These are phyloP conservation scores for Mesochorus sp. DNA, from an alignment of 2,888 invertebrate species.

Conservation along the genomic window DNA sequence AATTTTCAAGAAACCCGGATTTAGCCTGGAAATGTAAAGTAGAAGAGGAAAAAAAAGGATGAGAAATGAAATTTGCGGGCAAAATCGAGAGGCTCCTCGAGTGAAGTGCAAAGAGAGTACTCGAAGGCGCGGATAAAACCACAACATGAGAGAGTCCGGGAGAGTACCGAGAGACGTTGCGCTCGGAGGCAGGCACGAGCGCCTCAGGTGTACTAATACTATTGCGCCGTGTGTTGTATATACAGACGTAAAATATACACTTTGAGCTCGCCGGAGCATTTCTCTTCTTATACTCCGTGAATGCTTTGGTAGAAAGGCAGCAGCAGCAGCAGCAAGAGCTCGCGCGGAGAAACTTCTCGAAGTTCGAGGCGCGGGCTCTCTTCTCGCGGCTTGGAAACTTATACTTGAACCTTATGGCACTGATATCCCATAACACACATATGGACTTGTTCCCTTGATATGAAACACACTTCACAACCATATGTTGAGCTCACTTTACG, in stretches of 20 bases:
- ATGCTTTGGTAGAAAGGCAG: conserved; percentile 69
- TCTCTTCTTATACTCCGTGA: conserved; percentile 63
- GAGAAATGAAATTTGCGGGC: conserved; percentile 11
- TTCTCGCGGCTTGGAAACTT: conserved; percentile 47
- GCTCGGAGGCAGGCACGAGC: conserved; percentile 47
- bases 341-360: conserved; percentile 73
- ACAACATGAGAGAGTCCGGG: conserved; percentile 6
- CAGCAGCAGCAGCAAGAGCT: too few species aligned
- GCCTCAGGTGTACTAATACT: conserved; percentile 35
- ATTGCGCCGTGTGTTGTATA: background rate
- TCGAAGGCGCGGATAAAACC: conserved; percentile 6
- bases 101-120: background rate
- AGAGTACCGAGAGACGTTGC: conserved; percentile 10
- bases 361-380: conserved; percentile 57
- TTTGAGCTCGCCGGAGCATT: conserved; percentile 50
- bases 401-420: conserved; percentile 38
- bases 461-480: background rate
- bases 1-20: too few species aligned
- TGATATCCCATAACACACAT: conserved; percentile 42
- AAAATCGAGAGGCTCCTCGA: conserved; percentile 1
- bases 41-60: background rate
- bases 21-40: background rate
- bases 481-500: conserved; percentile 11
- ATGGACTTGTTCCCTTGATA: background rate
- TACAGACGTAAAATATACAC: conserved; percentile 39